Conservation (phyloP, 2,113 vertebrate genomes). For the Rafetus swinhoei region DNA sequence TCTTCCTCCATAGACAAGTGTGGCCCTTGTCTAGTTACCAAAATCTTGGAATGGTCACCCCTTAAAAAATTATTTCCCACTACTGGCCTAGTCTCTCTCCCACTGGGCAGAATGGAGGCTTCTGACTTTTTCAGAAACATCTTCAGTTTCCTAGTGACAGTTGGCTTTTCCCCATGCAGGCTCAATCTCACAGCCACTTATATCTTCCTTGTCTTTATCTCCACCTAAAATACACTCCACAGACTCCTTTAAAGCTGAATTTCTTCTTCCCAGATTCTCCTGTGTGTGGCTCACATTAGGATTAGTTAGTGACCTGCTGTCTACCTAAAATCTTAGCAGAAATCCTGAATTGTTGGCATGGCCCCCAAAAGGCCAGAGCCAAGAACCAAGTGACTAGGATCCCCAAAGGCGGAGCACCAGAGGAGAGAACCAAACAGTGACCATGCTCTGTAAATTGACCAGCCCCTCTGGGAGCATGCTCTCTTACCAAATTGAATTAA, state of each 20-base stretch:
- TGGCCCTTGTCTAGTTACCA: too few relatives aligned
- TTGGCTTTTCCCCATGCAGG: not conserved
- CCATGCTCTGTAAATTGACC: not conserved
- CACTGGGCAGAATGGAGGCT: not conserved
- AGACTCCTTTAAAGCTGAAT: not conserved
- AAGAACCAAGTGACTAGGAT: not conserved
- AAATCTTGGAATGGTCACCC: too few relatives aligned
- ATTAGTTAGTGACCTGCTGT: not conserved
- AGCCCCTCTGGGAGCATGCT: not conserved
- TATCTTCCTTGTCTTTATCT: not conserved
- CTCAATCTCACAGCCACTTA: not conserved
- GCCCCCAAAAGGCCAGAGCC: not conserved
- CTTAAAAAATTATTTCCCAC: too few relatives aligned
- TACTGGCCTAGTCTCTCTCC: not conserved
- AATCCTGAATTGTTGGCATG: not conserved
- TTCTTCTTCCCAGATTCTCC: not conserved
- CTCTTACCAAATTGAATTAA: not conserved
- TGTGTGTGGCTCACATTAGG: not conserved
- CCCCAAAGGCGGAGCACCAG: rapidly evolving
- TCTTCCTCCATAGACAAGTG: too few relatives aligned
- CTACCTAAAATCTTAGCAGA: not conserved
- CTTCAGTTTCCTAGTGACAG: not conserved
- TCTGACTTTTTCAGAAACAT: not conserved
- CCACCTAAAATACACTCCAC: not conserved
- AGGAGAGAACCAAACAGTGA: not conserved